phyloP scores from a whole-genome alignment of 2,113 vertebrate species.

The Leptosomus discolor region DNA sequence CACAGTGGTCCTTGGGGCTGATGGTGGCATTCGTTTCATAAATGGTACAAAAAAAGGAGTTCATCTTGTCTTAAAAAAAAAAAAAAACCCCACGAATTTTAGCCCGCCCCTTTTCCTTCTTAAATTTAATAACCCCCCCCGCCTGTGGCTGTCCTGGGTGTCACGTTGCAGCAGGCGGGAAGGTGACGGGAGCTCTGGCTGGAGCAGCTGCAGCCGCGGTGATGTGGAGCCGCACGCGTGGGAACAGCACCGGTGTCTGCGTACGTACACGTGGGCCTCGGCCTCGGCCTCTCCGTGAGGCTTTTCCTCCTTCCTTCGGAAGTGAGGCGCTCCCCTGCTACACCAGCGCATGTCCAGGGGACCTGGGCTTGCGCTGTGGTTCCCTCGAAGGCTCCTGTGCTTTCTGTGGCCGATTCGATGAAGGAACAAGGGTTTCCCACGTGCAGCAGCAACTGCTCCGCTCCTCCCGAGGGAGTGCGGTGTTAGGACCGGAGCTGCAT shows the following conservation, averaged over 20 bases:
- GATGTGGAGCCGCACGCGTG: accelerated
- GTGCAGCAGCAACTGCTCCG: accelerated
- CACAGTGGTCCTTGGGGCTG: background rate
- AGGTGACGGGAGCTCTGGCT: background rate
- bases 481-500: background rate
- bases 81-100: background rate
- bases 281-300: accelerated
- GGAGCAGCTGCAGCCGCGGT: background rate
- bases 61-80: background rate
- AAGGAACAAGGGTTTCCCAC: background rate
- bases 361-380: accelerated
- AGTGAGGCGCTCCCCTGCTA: background rate
- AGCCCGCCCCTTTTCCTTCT: background rate
- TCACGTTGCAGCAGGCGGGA: background rate
- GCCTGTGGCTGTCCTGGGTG: background rate
- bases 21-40: background rate
- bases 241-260: accelerated
- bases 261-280: accelerated
- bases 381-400: background rate
- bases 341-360: accelerated
- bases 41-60: accelerated
- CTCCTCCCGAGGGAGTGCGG: background rate
- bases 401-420: background rate
- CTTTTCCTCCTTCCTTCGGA: background rate
- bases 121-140: accelerated